A percentile compares a stretch with the other conserved stretches of the same genome.
phyloP scores from a whole-genome alignment of 2,888 invertebrate genomes.

The Netelia fuscicornis region DNA sequence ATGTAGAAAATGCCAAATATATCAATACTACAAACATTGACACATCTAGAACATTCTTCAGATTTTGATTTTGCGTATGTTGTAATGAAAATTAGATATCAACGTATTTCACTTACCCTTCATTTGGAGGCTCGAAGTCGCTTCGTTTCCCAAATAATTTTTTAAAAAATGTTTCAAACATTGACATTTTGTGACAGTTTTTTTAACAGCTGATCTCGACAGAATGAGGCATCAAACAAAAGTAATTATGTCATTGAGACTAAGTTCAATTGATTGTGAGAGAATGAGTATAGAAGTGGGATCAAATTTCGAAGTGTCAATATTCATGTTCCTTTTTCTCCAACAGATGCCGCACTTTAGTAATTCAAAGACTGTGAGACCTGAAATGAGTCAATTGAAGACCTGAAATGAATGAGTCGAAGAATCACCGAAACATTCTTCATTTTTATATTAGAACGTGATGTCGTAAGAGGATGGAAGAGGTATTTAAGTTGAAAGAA shows the following conservation, averaged over 20 bases:
- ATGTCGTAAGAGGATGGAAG: background rate
- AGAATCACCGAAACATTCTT: too few relatives aligned
- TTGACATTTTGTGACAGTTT: conserved; percentile 73
- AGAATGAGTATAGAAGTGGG: background rate
- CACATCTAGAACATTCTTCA: conserved; percentile 34
- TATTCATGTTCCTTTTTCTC: too few relatives aligned
- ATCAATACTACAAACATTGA: background rate
- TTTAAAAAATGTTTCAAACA: conserved; percentile 76
- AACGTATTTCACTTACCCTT: conserved; percentile 70
- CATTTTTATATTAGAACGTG: too few relatives aligned
- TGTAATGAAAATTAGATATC: conserved; percentile 10
- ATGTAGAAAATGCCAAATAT: background rate
- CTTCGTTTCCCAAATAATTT: conserved; percentile 73
- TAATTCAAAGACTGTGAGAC: background rate
- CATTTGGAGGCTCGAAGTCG: conserved; percentile 69
- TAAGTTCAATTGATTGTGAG: background rate
- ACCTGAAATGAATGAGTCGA: too few relatives aligned
- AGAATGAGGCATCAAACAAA: background rate
- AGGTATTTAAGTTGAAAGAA: background rate
- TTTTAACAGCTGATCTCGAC: conserved; percentile 22
- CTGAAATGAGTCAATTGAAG: too few relatives aligned
- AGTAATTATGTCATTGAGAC: background rate
- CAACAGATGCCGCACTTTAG: background rate
- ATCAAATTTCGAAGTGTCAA: background rate
- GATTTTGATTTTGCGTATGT: background rate